A percentile compares a stretch with the other conserved stretches of the same genome.
Evolutionary conservation across 2,888 invertebrate genomes (phyloP).

Genomic region (Selenia dentaria): DNA sequence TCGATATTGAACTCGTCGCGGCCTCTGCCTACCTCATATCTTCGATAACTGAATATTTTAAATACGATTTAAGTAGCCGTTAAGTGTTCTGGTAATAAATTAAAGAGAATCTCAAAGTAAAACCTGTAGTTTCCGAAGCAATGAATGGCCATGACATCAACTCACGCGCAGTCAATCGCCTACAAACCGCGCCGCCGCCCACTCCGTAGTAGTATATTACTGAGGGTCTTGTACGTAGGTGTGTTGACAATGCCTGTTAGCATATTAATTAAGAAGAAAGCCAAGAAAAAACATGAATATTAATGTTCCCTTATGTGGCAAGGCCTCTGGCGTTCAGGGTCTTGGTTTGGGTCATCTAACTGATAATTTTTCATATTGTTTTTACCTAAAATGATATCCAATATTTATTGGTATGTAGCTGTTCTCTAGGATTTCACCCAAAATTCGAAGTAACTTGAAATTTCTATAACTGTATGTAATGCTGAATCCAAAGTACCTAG

Average conservation of each 20-base stretch:
- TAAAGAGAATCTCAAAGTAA: slow-evolving; percentile 27
- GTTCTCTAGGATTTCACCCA: too few relatives aligned
- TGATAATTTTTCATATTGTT: slow-evolving; percentile 9
- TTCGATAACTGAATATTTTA: slow-evolving; percentile 10
- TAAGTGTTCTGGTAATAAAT: slow-evolving; percentile 21
- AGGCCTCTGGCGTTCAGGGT: slow-evolving; percentile 28
- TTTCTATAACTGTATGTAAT: too few relatives aligned
- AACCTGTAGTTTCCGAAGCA: slow-evolving; percentile 42
- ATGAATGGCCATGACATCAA: slow-evolving; percentile 68
- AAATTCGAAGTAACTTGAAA: too few relatives aligned
- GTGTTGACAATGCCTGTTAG: slow-evolving; percentile 79
- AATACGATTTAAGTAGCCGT: slow-evolving; percentile 9
- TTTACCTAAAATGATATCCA: too few relatives aligned
- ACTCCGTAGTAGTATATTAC: slow-evolving; percentile 50
- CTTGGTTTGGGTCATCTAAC: slow-evolving; percentile 13
- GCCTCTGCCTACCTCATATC: slow-evolving; percentile 8
- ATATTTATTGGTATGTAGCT: too few relatives aligned
- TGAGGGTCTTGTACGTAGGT: slow-evolving; percentile 63
- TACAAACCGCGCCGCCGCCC: slow-evolving; percentile 52
- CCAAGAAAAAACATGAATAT: slow-evolving; percentile 71
- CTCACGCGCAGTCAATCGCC: slow-evolving; percentile 63
- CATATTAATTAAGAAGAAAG: slow-evolving; percentile 83
- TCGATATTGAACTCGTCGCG: slow-evolving; percentile 3
- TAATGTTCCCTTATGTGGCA: slow-evolving; percentile 56
- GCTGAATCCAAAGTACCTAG: too few relatives aligned